These are phyloP conservation scores for Conger conger DNA, from an alignment of 2,113 vertebrate species.

Conservation along the genomic window DNA sequence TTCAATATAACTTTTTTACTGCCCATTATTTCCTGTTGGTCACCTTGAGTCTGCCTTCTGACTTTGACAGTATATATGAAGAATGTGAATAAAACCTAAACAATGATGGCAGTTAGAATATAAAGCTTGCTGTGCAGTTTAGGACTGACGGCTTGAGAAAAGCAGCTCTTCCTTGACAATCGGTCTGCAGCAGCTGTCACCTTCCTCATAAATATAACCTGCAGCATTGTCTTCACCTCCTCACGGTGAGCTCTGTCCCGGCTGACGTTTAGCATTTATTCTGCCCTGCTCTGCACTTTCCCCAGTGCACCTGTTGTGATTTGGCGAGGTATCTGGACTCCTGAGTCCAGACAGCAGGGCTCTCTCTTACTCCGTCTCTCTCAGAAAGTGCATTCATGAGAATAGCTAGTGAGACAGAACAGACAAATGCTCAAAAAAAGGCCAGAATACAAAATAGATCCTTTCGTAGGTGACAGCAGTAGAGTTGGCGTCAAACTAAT, in stretches of 20 bases:
- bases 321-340: not conserved
- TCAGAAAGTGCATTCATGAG: not conserved
- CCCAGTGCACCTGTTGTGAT: conserved; percentile 14
- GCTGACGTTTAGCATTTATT: conserved; percentile 23
- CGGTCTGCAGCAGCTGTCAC: conserved; percentile 5
- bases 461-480: not conserved
- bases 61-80: not conserved
- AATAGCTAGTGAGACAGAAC: not conserved
- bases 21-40: too few species aligned
- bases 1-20: not conserved
- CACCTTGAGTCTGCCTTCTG: not conserved
- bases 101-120: not conserved
- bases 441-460: not conserved
- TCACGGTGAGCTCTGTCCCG: conserved; percentile 17
- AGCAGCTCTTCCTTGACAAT: conserved; percentile 1
- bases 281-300: not conserved
- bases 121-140: conserved; percentile 11
- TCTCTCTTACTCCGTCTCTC: not conserved
- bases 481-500: not conserved
- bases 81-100: not conserved
- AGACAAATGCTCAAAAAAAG: not conserved
- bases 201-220: conserved; percentile 26
- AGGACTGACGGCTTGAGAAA: conserved; percentile 3
- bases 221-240: conserved; percentile 23
- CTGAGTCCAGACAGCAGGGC: not conserved